phyloP scores from a whole-genome alignment of 1,140 invertebrate species.

The Sweltsa coloradensis region DNA sequence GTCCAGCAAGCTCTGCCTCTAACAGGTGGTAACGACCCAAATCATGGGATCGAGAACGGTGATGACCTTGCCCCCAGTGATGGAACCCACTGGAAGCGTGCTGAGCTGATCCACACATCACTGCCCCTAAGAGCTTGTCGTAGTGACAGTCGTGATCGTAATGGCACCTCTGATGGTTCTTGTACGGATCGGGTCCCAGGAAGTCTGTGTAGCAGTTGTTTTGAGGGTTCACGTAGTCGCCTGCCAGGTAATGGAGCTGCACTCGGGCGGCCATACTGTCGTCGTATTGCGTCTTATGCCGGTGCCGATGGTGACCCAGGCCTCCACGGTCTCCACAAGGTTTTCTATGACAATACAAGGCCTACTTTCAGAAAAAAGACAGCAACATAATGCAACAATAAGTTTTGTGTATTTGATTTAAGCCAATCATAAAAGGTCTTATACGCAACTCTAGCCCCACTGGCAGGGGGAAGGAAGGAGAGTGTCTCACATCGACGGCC shows the following conservation, averaged over 20 bases:
- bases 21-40: conserved; percentile 30
- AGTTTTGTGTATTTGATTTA: too few relatives aligned
- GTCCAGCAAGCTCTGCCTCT: too few relatives aligned
- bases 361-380: conserved; percentile 1
- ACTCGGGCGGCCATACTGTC: background rate
- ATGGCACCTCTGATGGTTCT: background rate
- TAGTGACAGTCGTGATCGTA: conserved; percentile 30
- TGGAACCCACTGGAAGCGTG: conserved; percentile 30
- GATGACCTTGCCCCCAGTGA: conserved; percentile 22
- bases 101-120: conserved; percentile 35
- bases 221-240: conserved; percentile 11
- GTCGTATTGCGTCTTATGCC: conserved; percentile 2
- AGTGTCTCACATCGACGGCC: too few relatives aligned
- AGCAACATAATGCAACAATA: too few relatives aligned
- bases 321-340: conserved; percentile 6
- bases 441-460: too few relatives aligned
- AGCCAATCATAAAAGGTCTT: too few relatives aligned
- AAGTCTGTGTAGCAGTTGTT: conserved; percentile 35
- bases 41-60: conserved; percentile 37
- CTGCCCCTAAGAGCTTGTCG: conserved; percentile 43
- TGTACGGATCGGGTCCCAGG: conserved; percentile 29
- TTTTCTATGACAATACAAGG: conserved; percentile 2
- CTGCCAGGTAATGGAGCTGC: background rate
- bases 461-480: too few relatives aligned
- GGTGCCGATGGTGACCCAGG: conserved; percentile 1